These are phyloP conservation scores for Acanthosepion pharaonis DNA, from an alignment of 2,888 invertebrate species.

Conservation along the genomic window DNA sequence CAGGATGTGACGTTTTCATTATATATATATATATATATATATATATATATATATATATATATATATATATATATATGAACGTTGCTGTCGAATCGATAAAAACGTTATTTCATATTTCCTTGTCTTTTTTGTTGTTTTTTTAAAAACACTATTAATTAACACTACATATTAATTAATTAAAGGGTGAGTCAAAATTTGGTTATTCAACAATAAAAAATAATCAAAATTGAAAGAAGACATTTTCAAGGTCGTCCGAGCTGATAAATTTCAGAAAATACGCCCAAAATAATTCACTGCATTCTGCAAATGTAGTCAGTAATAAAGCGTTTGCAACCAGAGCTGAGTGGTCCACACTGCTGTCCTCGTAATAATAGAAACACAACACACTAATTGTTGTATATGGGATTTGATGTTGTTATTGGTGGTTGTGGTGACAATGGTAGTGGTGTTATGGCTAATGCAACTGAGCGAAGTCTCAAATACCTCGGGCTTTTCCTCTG, in stretches of 20 bases:
- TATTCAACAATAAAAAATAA: not conserved
- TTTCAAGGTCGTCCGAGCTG: not conserved
- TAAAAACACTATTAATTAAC: not conserved
- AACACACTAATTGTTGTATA: not conserved
- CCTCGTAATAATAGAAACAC: not conserved
- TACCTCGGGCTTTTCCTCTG: not conserved
- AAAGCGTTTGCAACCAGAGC: not conserved
- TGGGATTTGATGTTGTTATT: not conserved
- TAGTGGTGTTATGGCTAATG: not conserved
- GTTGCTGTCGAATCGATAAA: not conserved
- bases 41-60: not conserved
- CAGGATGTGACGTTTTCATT: not conserved
- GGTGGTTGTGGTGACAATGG: not conserved
- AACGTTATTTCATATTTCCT: not conserved
- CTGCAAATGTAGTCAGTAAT: not conserved
- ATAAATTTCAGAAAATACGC: not conserved
- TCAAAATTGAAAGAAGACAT: not conserved
- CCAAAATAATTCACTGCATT: not conserved
- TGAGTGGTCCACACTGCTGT: not conserved
- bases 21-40: not conserved
- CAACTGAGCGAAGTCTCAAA: not conserved
- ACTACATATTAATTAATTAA: not conserved
- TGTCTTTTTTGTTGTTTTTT: not conserved
- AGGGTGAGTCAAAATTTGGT: not conserved
- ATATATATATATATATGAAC: too few relatives aligned